Evolutionary conservation across 2,888 invertebrate genomes (phyloP), one percentile per base, ranked within the genome.

Genomic region (Digitonthophagus gazella): DNA sequence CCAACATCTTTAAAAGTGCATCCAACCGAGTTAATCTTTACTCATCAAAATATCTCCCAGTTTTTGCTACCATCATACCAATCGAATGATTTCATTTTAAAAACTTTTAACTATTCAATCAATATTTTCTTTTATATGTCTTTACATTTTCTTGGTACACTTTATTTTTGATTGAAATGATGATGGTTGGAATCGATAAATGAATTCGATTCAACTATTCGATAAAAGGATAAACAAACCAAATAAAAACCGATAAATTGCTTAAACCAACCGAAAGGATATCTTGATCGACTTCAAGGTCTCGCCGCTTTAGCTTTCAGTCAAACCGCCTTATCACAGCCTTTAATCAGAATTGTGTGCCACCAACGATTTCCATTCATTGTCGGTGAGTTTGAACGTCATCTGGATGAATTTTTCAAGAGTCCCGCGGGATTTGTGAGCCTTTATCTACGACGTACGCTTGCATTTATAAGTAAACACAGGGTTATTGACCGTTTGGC

Each of bases 401-500:
- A 44, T 6, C 28, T 44, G 28, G 28, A 11, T 8, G 28, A 44
- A 44, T 44, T 44, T 44, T 11, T 44, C 11, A n/a, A 8, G 28
- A 44, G 11, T 44, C 28, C 28, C 11, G 11, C 28, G 28, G 28
- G 28, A 44, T 11, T 6, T 44, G 8, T 44, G 20, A n/a, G n/a
- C 4, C 16, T 61, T 61, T 61, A 61, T 61, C 61, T 16, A 16
- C 61, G 61, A 20, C 20, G 20, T 58, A 58, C 20, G 20, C 61
- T 8, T 18, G 61, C n/a, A 61, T 61, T 61, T 61, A 61, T 61
- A 61, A 58, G 61, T 61, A 61, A 61, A 61, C 61, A 61, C 18
- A 19, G 20, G 61, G 61, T 61, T 61, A 19, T 61, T 61, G 61
- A 61, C 61, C 61, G 61, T 61, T 61, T 61, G 61, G 61, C 61